A percentile compares a stretch with the other conserved stretches of the same genome.
These are phyloP conservation scores for Lissocephala sabroskyi DNA, from an alignment of 2,888 invertebrate genomes.

Conservation along the genomic window DNA sequence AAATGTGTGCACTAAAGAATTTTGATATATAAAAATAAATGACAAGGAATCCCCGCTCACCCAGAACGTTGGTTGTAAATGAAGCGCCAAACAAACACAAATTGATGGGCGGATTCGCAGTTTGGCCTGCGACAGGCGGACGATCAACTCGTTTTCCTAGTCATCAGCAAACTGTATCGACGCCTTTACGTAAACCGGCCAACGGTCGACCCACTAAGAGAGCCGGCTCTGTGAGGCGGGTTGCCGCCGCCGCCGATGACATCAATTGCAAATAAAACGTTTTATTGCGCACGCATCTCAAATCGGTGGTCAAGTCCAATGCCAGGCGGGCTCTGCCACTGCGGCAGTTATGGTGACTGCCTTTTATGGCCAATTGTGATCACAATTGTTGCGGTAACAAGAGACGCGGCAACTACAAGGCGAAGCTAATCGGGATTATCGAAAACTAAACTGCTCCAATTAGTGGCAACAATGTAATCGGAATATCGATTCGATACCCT, in stretches of 20 bases:
- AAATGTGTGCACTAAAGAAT: no score
- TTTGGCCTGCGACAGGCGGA: no score
- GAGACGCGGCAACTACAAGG: no score
- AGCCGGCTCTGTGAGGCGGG: background rate
- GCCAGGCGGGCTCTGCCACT: background rate
- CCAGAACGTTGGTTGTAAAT: no score
- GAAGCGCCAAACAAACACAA: no score
- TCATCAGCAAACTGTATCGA: background rate
- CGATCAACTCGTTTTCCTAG: background rate
- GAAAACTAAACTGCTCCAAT: no score
- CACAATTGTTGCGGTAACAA: background rate
- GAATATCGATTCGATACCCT: no score
- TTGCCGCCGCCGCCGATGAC: conserved; percentile 31
- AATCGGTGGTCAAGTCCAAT: conserved; percentile 4
- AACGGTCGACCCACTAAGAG: background rate
- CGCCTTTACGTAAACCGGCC: conserved; percentile 7
- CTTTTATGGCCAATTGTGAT: background rate
- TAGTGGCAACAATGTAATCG: no score
- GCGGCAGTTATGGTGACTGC: background rate
- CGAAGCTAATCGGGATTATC: no score
- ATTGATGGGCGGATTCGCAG: no score
- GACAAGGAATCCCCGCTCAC: no score
- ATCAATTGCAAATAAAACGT: conserved; percentile 30
- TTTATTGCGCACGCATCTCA: background rate
- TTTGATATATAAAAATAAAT: no score